Evolutionary conservation across 2,888 invertebrate species (phyloP).

Genomic region (Xestia xanthographa): DNA sequence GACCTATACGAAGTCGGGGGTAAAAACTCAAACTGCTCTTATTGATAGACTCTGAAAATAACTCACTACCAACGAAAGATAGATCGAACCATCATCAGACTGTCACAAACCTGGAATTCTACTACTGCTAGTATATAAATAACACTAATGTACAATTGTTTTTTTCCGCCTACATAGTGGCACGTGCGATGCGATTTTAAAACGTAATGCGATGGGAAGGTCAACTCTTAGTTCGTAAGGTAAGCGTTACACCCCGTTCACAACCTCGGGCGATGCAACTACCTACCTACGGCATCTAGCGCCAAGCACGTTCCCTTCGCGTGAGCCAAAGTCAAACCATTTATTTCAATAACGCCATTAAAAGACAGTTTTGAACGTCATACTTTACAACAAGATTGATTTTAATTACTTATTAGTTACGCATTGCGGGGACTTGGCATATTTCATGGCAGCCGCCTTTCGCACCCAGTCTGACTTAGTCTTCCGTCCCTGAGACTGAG

Average conservation of each 20-base stretch:
- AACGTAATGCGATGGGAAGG: slow-evolving; percentile 60
- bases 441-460: too few relatives aligned
- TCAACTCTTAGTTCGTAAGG: slow-evolving; percentile 60
- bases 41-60: background rate
- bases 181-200: slow-evolving; percentile 49
- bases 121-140: slow-evolving; percentile 18
- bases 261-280: background rate
- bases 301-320: background rate
- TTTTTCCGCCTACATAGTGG: slow-evolving; percentile 29
- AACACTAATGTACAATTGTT: slow-evolving; percentile 17
- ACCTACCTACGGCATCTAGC: background rate
- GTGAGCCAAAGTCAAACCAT: background rate
- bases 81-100: background rate
- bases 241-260: slow-evolving; percentile 30
- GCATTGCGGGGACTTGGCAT: background rate
- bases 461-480: too few relatives aligned
- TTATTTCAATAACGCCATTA: background rate
- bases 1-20: too few relatives aligned
- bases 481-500: too few relatives aligned
- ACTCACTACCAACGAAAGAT: slow-evolving; percentile 8
- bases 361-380: background rate
- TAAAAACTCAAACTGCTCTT: background rate
- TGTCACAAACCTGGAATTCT: background rate
- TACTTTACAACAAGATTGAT: background rate
- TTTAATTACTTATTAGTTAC: background rate